A percentile compares a stretch with the other conserved stretches of the same genome.
Evolutionary conservation across 1,140 invertebrate genomes (phyloP).

Genomic region (Penaeus vannamei): DNA sequence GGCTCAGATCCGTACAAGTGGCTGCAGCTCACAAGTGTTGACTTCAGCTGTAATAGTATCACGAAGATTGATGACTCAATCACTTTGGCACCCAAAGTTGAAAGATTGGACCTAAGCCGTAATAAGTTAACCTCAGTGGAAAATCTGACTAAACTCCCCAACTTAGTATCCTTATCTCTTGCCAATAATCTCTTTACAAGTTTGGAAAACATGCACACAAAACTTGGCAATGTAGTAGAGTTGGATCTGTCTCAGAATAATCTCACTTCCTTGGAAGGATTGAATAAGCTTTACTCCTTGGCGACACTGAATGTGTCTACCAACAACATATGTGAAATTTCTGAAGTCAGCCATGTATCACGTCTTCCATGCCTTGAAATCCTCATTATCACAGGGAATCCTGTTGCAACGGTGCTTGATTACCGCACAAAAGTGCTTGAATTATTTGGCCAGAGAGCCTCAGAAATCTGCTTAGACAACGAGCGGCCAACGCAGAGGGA

Average conservation of each 20-base stretch:
- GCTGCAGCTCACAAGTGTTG: slow-evolving; percentile 79
- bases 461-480: slow-evolving; percentile 87
- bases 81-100: slow-evolving; percentile 83
- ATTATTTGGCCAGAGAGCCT: slow-evolving; percentile 83
- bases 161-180: slow-evolving; percentile 83
- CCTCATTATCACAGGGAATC: slow-evolving; percentile 89
- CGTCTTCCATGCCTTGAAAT: slow-evolving; percentile 89
- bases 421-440: slow-evolving; percentile 92
- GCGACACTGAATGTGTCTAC: slow-evolving; percentile 88
- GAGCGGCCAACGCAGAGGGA: slow-evolving; percentile 89
- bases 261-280: slow-evolving; percentile 82
- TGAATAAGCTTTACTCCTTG: slow-evolving; percentile 88
- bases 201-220: slow-evolving; percentile 85
- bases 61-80: slow-evolving; percentile 85
- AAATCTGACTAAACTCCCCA: slow-evolving; percentile 84
- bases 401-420: slow-evolving; percentile 87
- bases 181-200: slow-evolving; percentile 80
- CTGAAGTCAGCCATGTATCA: slow-evolving; percentile 85
- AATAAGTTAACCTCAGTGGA: slow-evolving; percentile 84
- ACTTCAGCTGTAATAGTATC: slow-evolving; percentile 87
- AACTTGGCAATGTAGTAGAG: slow-evolving; percentile 88
- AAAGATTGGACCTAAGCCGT: slow-evolving; percentile 80
- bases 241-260: slow-evolving; percentile 91
- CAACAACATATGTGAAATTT: slow-evolving; percentile 85
- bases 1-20: slow-evolving; percentile 75